phyloP scores from a whole-genome alignment of 2,797 vertebrate species.

The Peromyscus attwateri region DNA sequence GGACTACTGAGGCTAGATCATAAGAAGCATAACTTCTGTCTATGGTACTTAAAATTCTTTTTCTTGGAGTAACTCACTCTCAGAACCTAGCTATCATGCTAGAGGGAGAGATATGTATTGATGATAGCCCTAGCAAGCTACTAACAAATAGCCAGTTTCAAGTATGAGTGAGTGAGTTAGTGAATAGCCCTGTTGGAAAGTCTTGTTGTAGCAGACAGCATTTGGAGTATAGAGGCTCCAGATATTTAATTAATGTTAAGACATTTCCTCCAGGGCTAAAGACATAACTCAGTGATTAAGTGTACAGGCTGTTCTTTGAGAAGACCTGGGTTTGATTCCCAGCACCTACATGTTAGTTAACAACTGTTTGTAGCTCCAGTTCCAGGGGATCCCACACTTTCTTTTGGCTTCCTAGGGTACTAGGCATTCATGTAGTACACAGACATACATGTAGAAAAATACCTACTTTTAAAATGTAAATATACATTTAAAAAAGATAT shows the following conservation, averaged over 20 bases:
- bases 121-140: constrained; percentile 50
- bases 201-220: neutral
- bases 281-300: neutral
- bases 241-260: constrained; percentile 25
- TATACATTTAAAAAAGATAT: neutral
- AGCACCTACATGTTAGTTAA: neutral
- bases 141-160: neutral
- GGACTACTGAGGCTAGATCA: constrained; percentile 33
- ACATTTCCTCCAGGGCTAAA: neutral
- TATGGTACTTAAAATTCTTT: constrained; percentile 33
- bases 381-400: neutral
- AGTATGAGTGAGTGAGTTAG: constrained; percentile 8
- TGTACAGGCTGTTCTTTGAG: neutral
- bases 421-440: neutral
- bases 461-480: neutral
- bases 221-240: constrained; percentile 34
- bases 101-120: constrained; percentile 15
- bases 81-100: constrained; percentile 15
- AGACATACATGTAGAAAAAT: neutral
- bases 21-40: constrained; percentile 52
- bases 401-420: neutral
- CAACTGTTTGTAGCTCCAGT: neutral
- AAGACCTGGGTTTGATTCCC: neutral
- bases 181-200: neutral
- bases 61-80: constrained; percentile 17